These are phyloP conservation scores for Parambassis ranga DNA, from an alignment of 2,797 vertebrate species.

Conservation along the genomic window DNA sequence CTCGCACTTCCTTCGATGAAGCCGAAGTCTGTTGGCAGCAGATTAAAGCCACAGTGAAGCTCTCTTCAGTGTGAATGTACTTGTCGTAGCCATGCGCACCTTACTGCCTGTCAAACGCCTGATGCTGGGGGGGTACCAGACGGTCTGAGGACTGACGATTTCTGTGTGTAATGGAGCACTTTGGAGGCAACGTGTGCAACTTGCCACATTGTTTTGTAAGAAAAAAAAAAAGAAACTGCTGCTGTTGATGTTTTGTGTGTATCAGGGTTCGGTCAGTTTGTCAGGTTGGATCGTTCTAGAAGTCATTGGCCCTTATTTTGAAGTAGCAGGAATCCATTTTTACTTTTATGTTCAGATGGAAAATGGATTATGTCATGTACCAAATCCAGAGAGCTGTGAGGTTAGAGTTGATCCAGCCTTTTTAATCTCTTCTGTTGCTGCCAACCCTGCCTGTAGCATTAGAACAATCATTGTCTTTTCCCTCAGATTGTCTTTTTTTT, in stretches of 20 bases:
- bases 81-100: conserved; percentile 79
- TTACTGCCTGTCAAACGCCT: conserved; percentile 85
- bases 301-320: conserved; percentile 45
- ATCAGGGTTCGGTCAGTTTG: conserved; percentile 61
- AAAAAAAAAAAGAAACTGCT: conserved; percentile 77
- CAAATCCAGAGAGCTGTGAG: conserved; percentile 14
- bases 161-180: conserved; percentile 92
- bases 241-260: conserved; percentile 91
- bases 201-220: conserved; percentile 76
- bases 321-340: conserved; percentile 20
- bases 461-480: conserved; percentile 76
- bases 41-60: conserved; percentile 37
- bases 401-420: conserved; percentile 32
- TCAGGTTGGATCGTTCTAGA: conserved; percentile 27
- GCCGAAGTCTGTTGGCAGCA: conserved; percentile 37
- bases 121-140: conserved; percentile 81
- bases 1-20: conserved; percentile 65
- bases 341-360: neutral
- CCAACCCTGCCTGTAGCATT: conserved; percentile 88
- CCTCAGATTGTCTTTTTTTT: conserved; percentile 17
- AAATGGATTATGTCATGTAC: conserved; percentile 24
- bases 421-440: conserved; percentile 19
- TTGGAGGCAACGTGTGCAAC: conserved; percentile 88
- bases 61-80: conserved; percentile 73
- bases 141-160: conserved; percentile 72